Percentiles rank a stretch among this genome's conserved stretches.
phyloP scores from a whole-genome alignment of 2,888 invertebrate genomes.

The Agonum fuliginosum region DNA sequence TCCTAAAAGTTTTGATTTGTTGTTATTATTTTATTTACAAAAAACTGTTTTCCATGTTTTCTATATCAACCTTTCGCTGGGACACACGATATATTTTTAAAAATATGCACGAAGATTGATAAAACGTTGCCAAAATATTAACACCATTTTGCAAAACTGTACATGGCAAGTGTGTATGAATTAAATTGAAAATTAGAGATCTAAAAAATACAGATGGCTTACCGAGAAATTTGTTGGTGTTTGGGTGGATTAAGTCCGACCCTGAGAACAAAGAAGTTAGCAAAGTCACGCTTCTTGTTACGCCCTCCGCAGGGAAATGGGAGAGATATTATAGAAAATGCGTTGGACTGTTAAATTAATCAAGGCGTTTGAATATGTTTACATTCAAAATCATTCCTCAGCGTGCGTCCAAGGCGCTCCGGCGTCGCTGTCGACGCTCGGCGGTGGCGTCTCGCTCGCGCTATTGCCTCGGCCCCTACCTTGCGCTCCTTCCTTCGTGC shows the following conservation, averaged over 20 bases:
- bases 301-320: neutral
- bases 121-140: too few species aligned
- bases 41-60: too few species aligned
- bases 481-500: slow-evolving; percentile 32
- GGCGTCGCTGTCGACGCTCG: slow-evolving; percentile 16
- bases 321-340: slow-evolving; percentile 57
- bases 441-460: neutral
- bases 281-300: slow-evolving; percentile 13
- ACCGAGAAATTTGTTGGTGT: too few species aligned
- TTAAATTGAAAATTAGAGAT: too few species aligned
- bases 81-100: too few species aligned
- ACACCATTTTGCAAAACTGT: too few species aligned
- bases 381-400: slow-evolving; percentile 56
- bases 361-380: slow-evolving; percentile 59
- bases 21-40: too few species aligned
- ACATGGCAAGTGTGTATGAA: too few species aligned
- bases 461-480: slow-evolving; percentile 17
- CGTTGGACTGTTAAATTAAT: slow-evolving; percentile 58
- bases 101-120: too few species aligned
- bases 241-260: neutral
- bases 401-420: slow-evolving; percentile 28
- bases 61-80: too few species aligned
- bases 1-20: too few species aligned
- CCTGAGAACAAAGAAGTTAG: neutral
- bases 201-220: too few species aligned